Evolutionary conservation across 2,888 invertebrate genomes (phyloP), one percentile per base, ranked within the genome.

Genomic region (Operophtera brumata): DNA sequence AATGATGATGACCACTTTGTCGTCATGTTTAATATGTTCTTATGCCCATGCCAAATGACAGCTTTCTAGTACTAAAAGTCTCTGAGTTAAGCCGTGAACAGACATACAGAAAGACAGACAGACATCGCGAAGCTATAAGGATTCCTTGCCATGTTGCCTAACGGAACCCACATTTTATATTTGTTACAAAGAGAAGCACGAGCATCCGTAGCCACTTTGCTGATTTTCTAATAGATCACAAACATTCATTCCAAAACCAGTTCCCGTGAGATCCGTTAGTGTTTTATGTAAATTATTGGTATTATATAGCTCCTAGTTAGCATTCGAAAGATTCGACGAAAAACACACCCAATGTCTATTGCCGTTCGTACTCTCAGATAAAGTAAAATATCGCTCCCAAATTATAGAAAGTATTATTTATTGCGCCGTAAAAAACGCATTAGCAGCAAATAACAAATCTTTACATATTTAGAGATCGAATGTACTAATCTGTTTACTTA

Each of bases 211-310:
- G 68, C 52, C 72, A 69, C 72, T 70, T 75, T 74, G 83, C 80
- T 83, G 86, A 88, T 89, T 88, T 85, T 88, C 88, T 88, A 88
- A 88, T 89, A 89, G 85, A 89, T 88, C 89, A 90, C 88, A 66
- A 70, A 73, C 85, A 87, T 88, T 86, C 84, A 82, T 82, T 77
- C 80, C 61, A 67, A 69, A 83, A 90, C 90, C 78, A 83, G 89
- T 90, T 88, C 74, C 77, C 70, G 78, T 78, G 84, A 88, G 88
- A 87, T 86, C 89, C 89, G 89, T 89, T 90, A 89, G 84, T 81
- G 81, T 87, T 80, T 84, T 88, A 89, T 89, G 88, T 87, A 82
- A 89, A 89, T 89, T 74, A 80, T 81, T 83, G 77, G 69, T 81
- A 87, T 87, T 84, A 85, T 85, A 81, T 76, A 65, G 82, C 87